Conservation (phyloP, 2,888 invertebrate species). For the Enoplolaimus lenunculus region DNA sequence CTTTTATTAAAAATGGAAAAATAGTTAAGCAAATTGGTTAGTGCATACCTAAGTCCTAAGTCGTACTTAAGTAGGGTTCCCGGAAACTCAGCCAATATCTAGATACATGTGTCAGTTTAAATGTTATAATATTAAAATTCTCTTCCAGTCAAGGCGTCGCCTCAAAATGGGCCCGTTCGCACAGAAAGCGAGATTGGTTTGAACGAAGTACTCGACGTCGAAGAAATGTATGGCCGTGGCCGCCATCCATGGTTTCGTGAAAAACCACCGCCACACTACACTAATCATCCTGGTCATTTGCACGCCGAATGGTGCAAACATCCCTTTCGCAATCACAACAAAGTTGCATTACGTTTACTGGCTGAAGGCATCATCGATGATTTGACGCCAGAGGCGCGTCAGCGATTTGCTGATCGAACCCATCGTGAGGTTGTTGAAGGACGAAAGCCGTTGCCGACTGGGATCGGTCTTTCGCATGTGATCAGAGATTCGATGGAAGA, state of each 20-base stretch:
- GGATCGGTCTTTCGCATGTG: conserved; percentile 18
- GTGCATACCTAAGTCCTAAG: too few relatives aligned
- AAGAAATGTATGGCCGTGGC: conserved; percentile 39
- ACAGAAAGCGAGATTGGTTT: conserved; percentile 32
- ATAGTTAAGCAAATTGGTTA: too few relatives aligned
- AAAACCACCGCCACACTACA: conserved; percentile 29
- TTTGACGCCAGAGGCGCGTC: not conserved
- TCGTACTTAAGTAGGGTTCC: too few relatives aligned
- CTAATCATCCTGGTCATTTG: conserved; percentile 30
- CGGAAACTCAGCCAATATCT: too few relatives aligned
- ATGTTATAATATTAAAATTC: too few relatives aligned
- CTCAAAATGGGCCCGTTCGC: conserved; percentile 42
- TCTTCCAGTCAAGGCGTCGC: conserved; percentile 61
- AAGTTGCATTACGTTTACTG: conserved; percentile 30
- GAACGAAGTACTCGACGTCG: conserved; percentile 34
- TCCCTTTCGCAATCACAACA: conserved; percentile 37
- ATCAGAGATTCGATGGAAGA: too few relatives aligned
- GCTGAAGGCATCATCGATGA: conserved; percentile 29
- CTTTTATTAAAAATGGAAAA: too few relatives aligned
- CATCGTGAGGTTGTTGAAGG: conserved; percentile 12
- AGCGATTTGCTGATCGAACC: not conserved
- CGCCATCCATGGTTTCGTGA: conserved; percentile 33
- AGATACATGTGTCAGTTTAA: too few relatives aligned
- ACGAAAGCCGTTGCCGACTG: conserved; percentile 14
- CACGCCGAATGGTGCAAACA: conserved; percentile 29